Conservation (phyloP, 1,140 invertebrate species). For the Drosophila murphyi region DNA sequence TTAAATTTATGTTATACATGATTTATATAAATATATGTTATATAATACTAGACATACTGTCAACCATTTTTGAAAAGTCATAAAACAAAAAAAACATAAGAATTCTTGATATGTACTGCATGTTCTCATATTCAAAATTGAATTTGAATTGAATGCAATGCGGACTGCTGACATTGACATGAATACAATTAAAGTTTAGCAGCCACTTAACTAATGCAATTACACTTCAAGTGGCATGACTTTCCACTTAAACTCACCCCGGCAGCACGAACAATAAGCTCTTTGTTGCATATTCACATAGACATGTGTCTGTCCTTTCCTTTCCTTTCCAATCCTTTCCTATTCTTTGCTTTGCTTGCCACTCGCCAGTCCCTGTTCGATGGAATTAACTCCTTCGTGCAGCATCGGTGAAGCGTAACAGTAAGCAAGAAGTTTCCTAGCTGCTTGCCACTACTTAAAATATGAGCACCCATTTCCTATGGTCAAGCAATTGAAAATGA, state of each 20-base stretch:
- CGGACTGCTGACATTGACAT: conserved; percentile 34
- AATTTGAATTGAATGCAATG: conserved; percentile 41
- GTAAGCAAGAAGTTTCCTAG: conserved; percentile 69
- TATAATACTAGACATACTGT: no score
- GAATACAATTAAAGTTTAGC: conserved; percentile 61
- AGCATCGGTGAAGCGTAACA: conserved; percentile 75
- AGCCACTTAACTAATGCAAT: conserved; percentile 74
- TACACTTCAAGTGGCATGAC: conserved; percentile 68
- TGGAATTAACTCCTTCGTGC: conserved; percentile 45
- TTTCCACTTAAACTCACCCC: conserved; percentile 51
- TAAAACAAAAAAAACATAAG: not conserved
- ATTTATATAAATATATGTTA: no score
- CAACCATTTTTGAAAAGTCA: not conserved
- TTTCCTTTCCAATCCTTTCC: not conserved
- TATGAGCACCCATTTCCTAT: conserved; percentile 77
- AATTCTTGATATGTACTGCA: no score
- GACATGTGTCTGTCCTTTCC: conserved; percentile 13
- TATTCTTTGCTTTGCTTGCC: not conserved
- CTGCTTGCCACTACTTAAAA: conserved; percentile 73
- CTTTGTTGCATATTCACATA: conserved; percentile 53
- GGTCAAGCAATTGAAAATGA: conserved; percentile 81
- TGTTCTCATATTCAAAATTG: conserved; percentile 42
- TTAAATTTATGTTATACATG: no score
- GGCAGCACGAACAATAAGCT: conserved; percentile 42
- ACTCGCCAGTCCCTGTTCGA: not conserved